Base-by-base conservation (phyloP, 2,888 invertebrate genomes). In the Erebia ligea region DNA sequence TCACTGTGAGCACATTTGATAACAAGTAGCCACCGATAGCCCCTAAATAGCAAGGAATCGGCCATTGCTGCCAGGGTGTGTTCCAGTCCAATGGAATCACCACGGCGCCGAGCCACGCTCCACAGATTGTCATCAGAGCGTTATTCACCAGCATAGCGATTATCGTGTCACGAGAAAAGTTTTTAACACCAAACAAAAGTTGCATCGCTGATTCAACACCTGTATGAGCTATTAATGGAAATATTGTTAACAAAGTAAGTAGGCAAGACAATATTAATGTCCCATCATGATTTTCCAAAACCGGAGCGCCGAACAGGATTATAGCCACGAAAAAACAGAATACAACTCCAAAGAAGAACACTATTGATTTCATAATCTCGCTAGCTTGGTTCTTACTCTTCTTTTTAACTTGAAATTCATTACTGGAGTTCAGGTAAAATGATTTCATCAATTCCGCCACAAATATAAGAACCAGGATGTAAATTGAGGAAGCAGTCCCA, bases 1-100 rank as follows among this genome's bases (percentile, higher is more conserved):
- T 78, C 58, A 95, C 86, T n/a, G 92, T 93, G 57, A 94, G 73
- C 21, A 95, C 91, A 86, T 95, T 94, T 1, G 95, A 94, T 13
- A 94, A 74, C 4, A 94, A 85, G 79, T 94, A 95, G 6, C 96
- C 96, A 64, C 94, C 83, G 0, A 96, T 82, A 1, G 96, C 95
- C n/a, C 96, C 96, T 0, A 95, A 87, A 73, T 95, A 94, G 79
- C 96, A 96, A 0, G 96, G 95, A 77, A 96, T 95, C 0, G 96
- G 96, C 96, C 96, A 96, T 71, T 89, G 95, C 92, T 98, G 98
- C 97, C 98, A 98, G 0, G 97, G 96, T 63, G 96, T 94, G 86
- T 98, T 97, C 98, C 98, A 98, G 85, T 98, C 98, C 48, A 98
- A 89, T 0, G 98, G 98, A 76, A 98, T 97, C 1, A 97, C 96